These are phyloP conservation scores for Sebastes fasciatus DNA, from an alignment of 2,113 vertebrate genomes.

Conservation along the genomic window DNA sequence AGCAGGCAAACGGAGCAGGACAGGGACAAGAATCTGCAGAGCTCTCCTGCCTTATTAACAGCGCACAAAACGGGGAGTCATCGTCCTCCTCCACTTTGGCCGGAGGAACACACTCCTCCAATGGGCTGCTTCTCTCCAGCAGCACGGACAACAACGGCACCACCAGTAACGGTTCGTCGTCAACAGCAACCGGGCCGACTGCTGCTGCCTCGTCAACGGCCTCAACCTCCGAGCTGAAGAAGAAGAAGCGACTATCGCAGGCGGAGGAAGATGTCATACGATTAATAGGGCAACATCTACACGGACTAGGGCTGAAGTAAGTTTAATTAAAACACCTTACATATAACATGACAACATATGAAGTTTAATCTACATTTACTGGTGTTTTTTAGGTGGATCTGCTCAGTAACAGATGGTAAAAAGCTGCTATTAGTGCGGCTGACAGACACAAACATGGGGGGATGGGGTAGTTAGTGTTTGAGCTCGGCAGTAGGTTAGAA, in stretches of 20 bases:
- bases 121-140: slow-evolving; percentile 90
- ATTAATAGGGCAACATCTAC: slow-evolving; percentile 98
- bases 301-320: slow-evolving; percentile 98
- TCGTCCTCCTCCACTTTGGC: slow-evolving; percentile 74
- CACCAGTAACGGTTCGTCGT: slow-evolving; percentile 88
- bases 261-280: slow-evolving; percentile 98
- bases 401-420: slow-evolving; percentile 49
- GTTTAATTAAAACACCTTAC: slow-evolving; percentile 68
- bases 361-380: background rate
- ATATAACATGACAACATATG: background rate
- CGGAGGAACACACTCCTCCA: slow-evolving; percentile 90
- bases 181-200: slow-evolving; percentile 62
- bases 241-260: slow-evolving; percentile 96
- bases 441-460: slow-evolving; percentile 83
- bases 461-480: slow-evolving; percentile 80
- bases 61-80: slow-evolving; percentile 94
- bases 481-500: slow-evolving; percentile 74
- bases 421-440: slow-evolving; percentile 64
- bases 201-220: slow-evolving; percentile 74
- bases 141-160: slow-evolving; percentile 85
- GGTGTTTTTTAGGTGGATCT: slow-evolving; percentile 28
- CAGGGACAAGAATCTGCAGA: slow-evolving; percentile 90
- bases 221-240: slow-evolving; percentile 89
- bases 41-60: slow-evolving; percentile 86
- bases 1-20: slow-evolving; percentile 95